A percentile compares a stretch with the other conserved stretches of the same genome.
phyloP scores from a whole-genome alignment of 2,113 vertebrate species.

The Notothenia coriiceps region DNA sequence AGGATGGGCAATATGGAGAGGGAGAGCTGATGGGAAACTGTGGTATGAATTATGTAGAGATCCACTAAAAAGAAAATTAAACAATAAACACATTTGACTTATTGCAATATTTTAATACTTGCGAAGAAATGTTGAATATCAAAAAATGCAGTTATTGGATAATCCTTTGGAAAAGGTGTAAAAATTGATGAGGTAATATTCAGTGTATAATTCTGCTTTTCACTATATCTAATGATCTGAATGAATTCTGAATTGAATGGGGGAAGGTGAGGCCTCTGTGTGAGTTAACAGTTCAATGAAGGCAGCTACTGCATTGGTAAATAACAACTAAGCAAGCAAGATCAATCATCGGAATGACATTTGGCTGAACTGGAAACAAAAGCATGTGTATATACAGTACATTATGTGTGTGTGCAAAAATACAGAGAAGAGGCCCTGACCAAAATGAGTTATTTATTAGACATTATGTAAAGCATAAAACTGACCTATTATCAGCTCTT shows the following conservation, averaged over 20 bases:
- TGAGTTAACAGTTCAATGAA: constrained; percentile 71
- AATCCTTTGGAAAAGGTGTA: neutral
- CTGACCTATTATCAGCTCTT: constrained; percentile 22
- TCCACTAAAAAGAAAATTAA: constrained; percentile 31
- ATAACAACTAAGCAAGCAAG: constrained; percentile 53
- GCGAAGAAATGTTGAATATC: neutral
- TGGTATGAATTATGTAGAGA: neutral
- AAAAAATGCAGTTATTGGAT: neutral
- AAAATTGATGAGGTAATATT: constrained; percentile 11
- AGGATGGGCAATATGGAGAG: constrained; percentile 16
- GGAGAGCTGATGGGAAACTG: constrained; percentile 6
- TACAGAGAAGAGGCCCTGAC: neutral
- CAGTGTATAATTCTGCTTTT: constrained; percentile 10
- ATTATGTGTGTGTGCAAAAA: neutral
- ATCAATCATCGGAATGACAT: constrained; percentile 69
- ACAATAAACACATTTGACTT: constrained; percentile 33
- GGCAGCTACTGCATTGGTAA: constrained; percentile 55
- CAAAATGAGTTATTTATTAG: no score
- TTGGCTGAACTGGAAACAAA: constrained; percentile 31
- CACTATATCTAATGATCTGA: constrained; percentile 17
- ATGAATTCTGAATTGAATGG: constrained; percentile 33
- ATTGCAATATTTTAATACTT: constrained; percentile 9
- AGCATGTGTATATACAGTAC: neutral
- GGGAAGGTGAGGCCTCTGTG: constrained; percentile 54
- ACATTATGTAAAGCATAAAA: neutral